These are phyloP conservation scores for Sipha maydis DNA, from an alignment of 2,888 invertebrate species.

Conservation along the genomic window DNA sequence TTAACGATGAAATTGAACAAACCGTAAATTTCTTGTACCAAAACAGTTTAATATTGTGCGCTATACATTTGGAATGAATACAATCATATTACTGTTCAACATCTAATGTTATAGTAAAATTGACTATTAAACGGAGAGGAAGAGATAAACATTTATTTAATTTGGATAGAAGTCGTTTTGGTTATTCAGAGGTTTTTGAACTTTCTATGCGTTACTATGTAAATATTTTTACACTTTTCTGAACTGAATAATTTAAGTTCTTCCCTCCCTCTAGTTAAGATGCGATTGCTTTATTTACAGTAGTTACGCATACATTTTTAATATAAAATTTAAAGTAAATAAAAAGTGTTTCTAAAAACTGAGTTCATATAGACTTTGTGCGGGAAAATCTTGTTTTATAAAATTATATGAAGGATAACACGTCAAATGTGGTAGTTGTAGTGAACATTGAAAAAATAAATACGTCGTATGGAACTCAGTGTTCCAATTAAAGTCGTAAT, in stretches of 20 bases:
- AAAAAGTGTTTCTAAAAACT: background rate
- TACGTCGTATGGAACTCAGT: background rate
- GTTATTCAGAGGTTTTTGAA: background rate
- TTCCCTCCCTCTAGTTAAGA: background rate
- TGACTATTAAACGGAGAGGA: background rate
- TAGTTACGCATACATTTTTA: background rate
- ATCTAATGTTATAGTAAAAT: background rate
- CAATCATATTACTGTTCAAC: background rate
- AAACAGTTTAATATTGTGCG: background rate
- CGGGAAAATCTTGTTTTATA: background rate
- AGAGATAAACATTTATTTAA: background rate
- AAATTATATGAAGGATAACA: background rate
- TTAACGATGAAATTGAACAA: background rate
- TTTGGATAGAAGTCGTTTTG: background rate
- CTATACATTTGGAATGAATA: background rate
- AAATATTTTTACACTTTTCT: background rate
- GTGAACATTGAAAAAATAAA: background rate
- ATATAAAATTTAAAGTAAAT: background rate
- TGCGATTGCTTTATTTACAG: background rate
- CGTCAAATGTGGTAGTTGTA: background rate
- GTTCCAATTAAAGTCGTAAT: background rate
- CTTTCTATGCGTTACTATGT: background rate
- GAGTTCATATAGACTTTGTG: background rate
- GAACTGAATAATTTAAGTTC: background rate
- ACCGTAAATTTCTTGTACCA: too few species aligned